Base-by-base conservation (phyloP, 2,113 vertebrate genomes). In the Oenanthe melanoleuca region DNA sequence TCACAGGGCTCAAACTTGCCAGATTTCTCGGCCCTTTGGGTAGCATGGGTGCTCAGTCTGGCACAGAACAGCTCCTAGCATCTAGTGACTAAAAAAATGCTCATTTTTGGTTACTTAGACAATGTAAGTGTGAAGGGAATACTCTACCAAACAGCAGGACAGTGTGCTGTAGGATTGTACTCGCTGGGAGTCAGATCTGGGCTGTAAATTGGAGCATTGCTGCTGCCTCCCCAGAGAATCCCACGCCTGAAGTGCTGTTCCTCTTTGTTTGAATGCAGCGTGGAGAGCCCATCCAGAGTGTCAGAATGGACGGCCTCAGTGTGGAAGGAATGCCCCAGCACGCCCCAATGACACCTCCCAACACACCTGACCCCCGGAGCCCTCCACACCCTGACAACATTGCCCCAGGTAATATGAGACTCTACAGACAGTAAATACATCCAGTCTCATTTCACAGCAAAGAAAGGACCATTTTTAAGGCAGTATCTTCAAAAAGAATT, bases 361-460 rank as follows among this genome's bases (percentile, higher is more conserved):
- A 99, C 47, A 97, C 98, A 28, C 95, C 98, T 1, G 97, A 98
- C 40, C 97, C 97, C 64, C 96, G 91, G 64, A 97, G 95, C 42
- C 97, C 97, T 65, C 97, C 98, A 9, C 98, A 99, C 94, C 99
- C 99, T 55, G 98, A 98, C 70, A 98, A 75, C 83, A 99, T 99
- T 9, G 99, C 99, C 44, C 99, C 99, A 95, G 99, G 99, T 99
- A 98, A 97, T 33, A 3, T 0, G 26, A 6, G 25, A 50, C 18
- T 53, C 45, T 45, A 4, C 37, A 38, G 12, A 47, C 28, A 37
- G 9, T 4, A 8, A 55, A 25, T 1, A 6, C 14, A 13, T 21
- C 67, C 69, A 25, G 9, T 17, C 21, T 65, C 37, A 18, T 25
- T 67, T 45, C 56, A 40, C 9, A 75, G 53, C 38, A 80, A 20